phyloP scores from a whole-genome alignment of 2,113 vertebrate genomes.

The Notiomystis cincta region DNA sequence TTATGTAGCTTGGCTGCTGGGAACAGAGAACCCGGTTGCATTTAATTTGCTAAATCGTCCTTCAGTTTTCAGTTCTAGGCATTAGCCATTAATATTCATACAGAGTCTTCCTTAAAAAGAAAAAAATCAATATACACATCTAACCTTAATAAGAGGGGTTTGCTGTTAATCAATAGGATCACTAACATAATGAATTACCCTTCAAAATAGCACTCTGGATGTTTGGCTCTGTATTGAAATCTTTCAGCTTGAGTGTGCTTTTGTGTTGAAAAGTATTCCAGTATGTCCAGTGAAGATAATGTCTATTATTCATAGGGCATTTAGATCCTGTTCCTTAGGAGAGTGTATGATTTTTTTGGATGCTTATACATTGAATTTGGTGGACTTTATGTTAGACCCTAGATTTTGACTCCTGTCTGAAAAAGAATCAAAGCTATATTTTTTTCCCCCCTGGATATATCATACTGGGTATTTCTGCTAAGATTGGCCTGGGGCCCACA shows the following conservation, averaged over 20 bases:
- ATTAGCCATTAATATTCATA: conserved; percentile 10
- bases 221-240: neutral
- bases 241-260: neutral
- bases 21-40: neutral
- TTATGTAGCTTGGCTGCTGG: neutral
- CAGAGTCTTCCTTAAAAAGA: conserved; percentile 4
- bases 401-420: neutral
- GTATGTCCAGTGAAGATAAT: neutral
- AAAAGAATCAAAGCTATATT: neutral
- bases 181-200: neutral
- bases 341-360: neutral
- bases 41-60: neutral
- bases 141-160: neutral
- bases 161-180: conserved; percentile 31
- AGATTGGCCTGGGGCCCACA: neutral
- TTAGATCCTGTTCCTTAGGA: neutral
- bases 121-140: conserved; percentile 25
- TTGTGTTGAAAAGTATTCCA: neutral
- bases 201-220: neutral
- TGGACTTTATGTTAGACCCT: neutral
- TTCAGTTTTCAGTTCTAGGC: neutral
- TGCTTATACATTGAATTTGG: neutral
- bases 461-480: neutral
- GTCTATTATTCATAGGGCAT: neutral
- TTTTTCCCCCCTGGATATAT: neutral